These are phyloP conservation scores for Helostoma temminkii DNA, from an alignment of 2,797 vertebrate species.

Conservation along the genomic window DNA sequence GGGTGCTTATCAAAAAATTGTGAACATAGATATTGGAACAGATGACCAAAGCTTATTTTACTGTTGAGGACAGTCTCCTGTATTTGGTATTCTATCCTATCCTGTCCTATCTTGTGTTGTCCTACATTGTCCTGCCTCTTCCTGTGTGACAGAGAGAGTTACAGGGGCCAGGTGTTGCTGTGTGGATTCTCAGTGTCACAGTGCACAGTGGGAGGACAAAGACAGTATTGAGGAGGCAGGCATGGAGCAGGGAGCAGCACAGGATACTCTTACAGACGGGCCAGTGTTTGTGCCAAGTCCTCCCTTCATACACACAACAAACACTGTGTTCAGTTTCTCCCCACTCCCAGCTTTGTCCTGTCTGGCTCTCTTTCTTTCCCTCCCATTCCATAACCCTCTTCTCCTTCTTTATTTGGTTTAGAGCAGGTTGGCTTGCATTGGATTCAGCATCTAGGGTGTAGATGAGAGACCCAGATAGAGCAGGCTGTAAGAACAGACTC, in stretches of 20 bases:
- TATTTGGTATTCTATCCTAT: constrained; percentile 12
- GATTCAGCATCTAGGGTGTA: constrained; percentile 69
- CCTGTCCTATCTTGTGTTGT: constrained; percentile 36
- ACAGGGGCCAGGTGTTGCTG: constrained; percentile 83
- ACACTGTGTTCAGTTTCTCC: constrained; percentile 85
- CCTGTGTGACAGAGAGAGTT: constrained; percentile 56
- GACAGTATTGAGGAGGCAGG: constrained; percentile 83
- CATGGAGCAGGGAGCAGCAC: constrained; percentile 81
- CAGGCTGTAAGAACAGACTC: constrained; percentile 69
- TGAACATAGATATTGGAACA: neutral
- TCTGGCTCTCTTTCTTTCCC: constrained; percentile 66
- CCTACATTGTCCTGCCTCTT: constrained; percentile 46
- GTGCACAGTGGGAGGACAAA: constrained; percentile 83
- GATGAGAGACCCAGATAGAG: constrained; percentile 81
- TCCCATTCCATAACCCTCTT: constrained; percentile 61
- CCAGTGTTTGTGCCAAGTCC: constrained; percentile 84
- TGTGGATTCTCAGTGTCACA: constrained; percentile 84
- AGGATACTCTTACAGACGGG: constrained; percentile 87
- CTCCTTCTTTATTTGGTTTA: constrained; percentile 65
- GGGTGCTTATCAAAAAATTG: neutral
- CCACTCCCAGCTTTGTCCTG: constrained; percentile 83
- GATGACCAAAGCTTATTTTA: constrained; percentile 2
- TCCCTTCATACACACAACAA: constrained; percentile 83
- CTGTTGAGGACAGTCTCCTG: neutral
- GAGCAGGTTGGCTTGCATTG: constrained; percentile 75